These are phyloP conservation scores for Bufo bufo DNA, from an alignment of 2,113 vertebrate genomes.

Conservation along the genomic window DNA sequence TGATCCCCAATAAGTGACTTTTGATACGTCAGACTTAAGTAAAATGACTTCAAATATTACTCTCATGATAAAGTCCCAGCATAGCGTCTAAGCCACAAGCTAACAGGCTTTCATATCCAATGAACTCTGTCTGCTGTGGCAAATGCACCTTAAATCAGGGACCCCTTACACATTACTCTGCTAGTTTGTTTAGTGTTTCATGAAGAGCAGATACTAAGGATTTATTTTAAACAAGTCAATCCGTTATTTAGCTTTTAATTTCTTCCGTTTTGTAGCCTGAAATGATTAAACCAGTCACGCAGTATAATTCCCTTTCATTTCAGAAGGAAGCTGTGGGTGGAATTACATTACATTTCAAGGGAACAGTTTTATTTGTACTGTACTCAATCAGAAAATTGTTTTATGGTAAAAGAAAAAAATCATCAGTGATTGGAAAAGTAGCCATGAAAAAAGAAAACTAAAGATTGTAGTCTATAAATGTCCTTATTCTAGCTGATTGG, in stretches of 20 bases:
- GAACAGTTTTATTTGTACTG: conserved; percentile 24
- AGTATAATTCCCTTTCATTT: neutral
- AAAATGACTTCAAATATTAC: too few species aligned
- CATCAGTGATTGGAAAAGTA: conserved; percentile 6
- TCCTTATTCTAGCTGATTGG: conserved; percentile 29
- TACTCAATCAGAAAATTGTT: conserved; percentile 28
- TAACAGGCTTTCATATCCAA: neutral
- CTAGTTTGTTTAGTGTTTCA: neutral
- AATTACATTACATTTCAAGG: conserved; percentile 45
- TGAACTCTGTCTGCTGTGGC: neutral
- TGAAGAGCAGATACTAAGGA: neutral
- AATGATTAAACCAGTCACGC: conserved; percentile 28
- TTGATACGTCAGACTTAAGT: too few species aligned
- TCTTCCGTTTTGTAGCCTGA: conserved; percentile 14
- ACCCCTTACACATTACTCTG: neutral
- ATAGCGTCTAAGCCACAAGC: neutral
- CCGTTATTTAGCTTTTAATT: neutral
- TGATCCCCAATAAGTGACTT: too few species aligned
- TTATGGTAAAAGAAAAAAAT: conserved; percentile 32
- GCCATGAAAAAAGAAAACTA: neutral
- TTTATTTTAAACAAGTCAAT: neutral
- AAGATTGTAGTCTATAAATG: neutral
- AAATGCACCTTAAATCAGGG: neutral
- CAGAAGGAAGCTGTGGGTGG: conserved; percentile 25
- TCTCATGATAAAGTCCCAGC: too few species aligned